Evolutionary conservation across 2,113 vertebrate species (phyloP), one percentile per base, ranked within the genome.

Genomic region (Plectropomus leopardus): DNA sequence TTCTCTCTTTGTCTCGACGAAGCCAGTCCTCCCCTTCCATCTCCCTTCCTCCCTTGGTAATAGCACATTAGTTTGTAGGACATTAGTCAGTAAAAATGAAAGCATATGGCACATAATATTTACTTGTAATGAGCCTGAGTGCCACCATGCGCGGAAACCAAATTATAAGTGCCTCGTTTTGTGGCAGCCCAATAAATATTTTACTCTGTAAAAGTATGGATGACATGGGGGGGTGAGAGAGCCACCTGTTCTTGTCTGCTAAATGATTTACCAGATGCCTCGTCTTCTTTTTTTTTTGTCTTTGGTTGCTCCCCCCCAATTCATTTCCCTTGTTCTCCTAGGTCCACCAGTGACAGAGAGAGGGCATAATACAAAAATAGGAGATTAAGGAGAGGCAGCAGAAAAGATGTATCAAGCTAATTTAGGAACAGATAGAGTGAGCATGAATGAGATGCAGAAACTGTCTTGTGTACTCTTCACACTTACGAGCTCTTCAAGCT

Each of bases 181-280:
- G 81, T 85, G 89, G 82, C 87, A 87, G 80, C 58, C 70, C 86
- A 84, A 92, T 91, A 84, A 89, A 92, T 89, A 90, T 90, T 89
- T 88, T 64, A 83, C 50, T 53, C 74, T 50, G 72, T 84, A 76
- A 83, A 92, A 88, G 75, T 83, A 66, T 69, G 78, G 87, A 74
- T 86, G 87, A 88, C 23, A 36, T 83, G 15, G 13, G 70, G 66
- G 83, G 53, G 58, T 63, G 76, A 74, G 73, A 64, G 71, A 82
- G 82, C 87, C 90, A 93, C 90, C 92, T 93, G 92, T 84, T 88
- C 68, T 17, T 61, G 54, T 84, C 77, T 76, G 50, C 30, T 86
- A 51, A 78, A 87, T 86, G 19, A 84, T 86, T 88, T 82, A 88
- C 32, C 87, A 88, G 82, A 88, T 84, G 80, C 84, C 70, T 78